These are phyloP conservation scores for Phthorimaea operculella DNA, from an alignment of 1,140 invertebrate genomes.

Conservation along the genomic window DNA sequence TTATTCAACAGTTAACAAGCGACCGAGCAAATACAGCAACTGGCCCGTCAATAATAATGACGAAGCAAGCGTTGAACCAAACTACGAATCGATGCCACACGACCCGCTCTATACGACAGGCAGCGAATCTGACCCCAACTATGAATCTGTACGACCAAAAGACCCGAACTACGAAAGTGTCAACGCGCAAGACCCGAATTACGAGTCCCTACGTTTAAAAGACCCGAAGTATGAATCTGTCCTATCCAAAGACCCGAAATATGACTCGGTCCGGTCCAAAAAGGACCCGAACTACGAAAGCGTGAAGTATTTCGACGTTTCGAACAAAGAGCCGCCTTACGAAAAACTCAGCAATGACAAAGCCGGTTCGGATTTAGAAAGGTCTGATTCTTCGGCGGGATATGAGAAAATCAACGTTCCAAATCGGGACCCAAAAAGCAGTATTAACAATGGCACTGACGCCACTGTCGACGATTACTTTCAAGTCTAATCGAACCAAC, in stretches of 20 bases:
- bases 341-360: slow-evolving; percentile 61
- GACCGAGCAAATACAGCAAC: slow-evolving; percentile 47
- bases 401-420: slow-evolving; percentile 65
- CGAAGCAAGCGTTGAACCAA: slow-evolving; percentile 53
- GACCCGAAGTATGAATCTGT: slow-evolving; percentile 80
- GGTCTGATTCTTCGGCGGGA: slow-evolving; percentile 58
- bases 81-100: slow-evolving; percentile 79
- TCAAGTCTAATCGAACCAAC: slow-evolving; percentile 48
- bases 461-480: slow-evolving; percentile 65
- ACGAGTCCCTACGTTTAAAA: slow-evolving; percentile 54
- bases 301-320: slow-evolving; percentile 68
- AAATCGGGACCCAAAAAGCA: slow-evolving; percentile 46
- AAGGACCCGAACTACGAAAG: slow-evolving; percentile 69
- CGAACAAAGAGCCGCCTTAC: slow-evolving; percentile 64
- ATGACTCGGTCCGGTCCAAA: slow-evolving; percentile 57
- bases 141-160: slow-evolving; percentile 73
- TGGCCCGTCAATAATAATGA: slow-evolving; percentile 59
- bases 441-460: slow-evolving; percentile 52
- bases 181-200: slow-evolving; percentile 46
- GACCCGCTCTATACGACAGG: slow-evolving; percentile 72
- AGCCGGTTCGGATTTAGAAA: slow-evolving; percentile 34
- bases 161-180: slow-evolving; percentile 61
- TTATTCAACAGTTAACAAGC: slow-evolving; percentile 70
- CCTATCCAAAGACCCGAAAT: slow-evolving; percentile 63
- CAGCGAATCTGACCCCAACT: slow-evolving; percentile 79